These are phyloP conservation scores for Dicaeum eximium DNA, from an alignment of 2,113 vertebrate genomes.

Conservation along the genomic window DNA sequence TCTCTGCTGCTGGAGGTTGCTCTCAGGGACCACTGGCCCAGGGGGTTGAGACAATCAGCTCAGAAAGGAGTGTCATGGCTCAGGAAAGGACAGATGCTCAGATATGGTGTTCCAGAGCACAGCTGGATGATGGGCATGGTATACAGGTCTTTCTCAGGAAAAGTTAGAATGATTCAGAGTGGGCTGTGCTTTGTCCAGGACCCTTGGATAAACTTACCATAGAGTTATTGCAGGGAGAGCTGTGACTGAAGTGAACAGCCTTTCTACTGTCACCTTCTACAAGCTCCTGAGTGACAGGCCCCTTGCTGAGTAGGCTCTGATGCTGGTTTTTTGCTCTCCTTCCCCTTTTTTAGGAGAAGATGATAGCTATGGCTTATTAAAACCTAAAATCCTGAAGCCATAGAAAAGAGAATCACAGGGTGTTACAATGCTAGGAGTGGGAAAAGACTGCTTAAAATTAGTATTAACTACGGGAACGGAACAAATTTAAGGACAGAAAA, in stretches of 20 bases:
- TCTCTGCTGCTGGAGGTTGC: neutral
- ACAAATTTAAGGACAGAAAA: neutral
- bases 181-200: neutral
- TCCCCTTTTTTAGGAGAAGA: neutral
- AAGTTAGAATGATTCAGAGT: neutral
- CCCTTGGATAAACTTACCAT: neutral
- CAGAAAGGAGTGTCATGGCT: neutral
- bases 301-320: neutral
- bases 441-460: neutral
- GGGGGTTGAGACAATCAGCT: neutral
- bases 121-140: neutral
- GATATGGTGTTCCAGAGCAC: neutral
- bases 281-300: neutral
- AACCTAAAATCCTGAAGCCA: neutral
- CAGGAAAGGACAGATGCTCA: neutral
- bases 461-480: neutral
- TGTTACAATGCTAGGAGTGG: neutral
- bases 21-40: neutral
- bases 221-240: neutral
- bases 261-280: neutral
- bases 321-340: neutral
- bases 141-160: neutral
- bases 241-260: neutral
- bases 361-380: neutral
- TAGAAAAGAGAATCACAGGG: neutral